A percentile compares a stretch with the other conserved stretches of the same genome.
Conservation (phyloP, 1,140 invertebrate genomes). For the Drosophila prosaltans region DNA sequence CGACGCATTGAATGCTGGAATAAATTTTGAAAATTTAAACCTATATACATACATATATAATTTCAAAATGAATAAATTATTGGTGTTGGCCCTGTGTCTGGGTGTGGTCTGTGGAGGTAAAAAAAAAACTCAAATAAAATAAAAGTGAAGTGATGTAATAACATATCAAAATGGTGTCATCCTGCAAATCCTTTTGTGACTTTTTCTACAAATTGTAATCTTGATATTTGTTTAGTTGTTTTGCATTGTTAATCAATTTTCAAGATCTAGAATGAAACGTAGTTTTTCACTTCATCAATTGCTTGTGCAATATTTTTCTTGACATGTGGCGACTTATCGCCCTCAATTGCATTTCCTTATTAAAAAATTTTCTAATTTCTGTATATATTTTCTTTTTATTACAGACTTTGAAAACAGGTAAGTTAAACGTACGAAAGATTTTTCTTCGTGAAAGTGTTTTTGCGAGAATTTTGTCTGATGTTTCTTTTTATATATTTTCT, state of each 20-base stretch:
- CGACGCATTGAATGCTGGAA: conserved; percentile 44
- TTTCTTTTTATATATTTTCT: conserved; percentile 11
- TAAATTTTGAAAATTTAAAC: conserved; percentile 9
- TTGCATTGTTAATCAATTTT: neutral
- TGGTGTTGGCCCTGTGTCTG: conserved; percentile 73
- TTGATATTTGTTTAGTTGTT: neutral
- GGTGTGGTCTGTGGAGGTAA: conserved; percentile 76
- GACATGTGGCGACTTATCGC: conserved; percentile 37
- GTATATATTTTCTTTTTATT: conserved; percentile 19
- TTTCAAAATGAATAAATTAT: conserved; percentile 66
- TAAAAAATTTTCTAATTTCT: conserved; percentile 5
- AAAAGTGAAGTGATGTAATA: conserved; percentile 1
- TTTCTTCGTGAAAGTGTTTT: too few species aligned
- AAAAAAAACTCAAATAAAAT: neutral
- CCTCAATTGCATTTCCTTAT: conserved; percentile 10
- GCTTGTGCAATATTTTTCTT: conserved; percentile 52
- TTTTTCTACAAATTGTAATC: neutral
- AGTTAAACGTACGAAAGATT: neutral
- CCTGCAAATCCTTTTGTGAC: neutral
- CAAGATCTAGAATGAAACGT: conserved; percentile 5
- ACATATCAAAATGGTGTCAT: neutral
- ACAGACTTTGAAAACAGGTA: conserved; percentile 66
- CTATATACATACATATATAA: neutral
- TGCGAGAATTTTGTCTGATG: neutral
- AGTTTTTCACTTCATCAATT: neutral